phyloP scores from a whole-genome alignment of 1,140 invertebrate genomes.

The Rhopalosiphum maidis region DNA sequence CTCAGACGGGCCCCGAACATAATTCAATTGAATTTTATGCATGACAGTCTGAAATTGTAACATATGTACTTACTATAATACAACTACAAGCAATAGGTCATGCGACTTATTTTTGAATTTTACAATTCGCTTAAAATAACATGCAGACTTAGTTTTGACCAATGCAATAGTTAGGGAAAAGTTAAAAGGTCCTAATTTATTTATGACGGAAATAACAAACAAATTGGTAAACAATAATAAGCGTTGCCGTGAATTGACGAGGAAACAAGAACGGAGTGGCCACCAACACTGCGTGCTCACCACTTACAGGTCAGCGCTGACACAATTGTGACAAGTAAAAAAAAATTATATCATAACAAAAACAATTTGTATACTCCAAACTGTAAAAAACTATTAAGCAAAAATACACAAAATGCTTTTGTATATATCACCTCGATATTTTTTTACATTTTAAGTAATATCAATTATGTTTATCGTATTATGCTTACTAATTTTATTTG shows the following conservation, averaged over 20 bases:
- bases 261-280: not conserved
- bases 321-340: not conserved
- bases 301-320: not conserved
- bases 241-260: not conserved
- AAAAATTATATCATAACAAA: not conserved
- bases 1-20: rapidly evolving
- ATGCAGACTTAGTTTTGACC: no score
- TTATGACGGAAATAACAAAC: not conserved
- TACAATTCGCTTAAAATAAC: not conserved
- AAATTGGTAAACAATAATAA: not conserved
- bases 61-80: no score
- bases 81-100: not conserved
- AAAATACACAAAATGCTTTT: not conserved
- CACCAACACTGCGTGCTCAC: no score
- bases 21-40: not conserved
- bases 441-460: not conserved
- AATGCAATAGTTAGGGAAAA: not conserved
- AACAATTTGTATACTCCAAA: not conserved
- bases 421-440: not conserved
- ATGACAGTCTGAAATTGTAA: not conserved
- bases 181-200: not conserved
- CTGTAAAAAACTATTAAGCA: not conserved
- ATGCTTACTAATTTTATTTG: no score
- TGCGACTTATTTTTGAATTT: not conserved
- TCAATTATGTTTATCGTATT: not conserved